Base-by-base conservation (phyloP, 2,888 invertebrate genomes). In the Drosophila birchii region DNA sequence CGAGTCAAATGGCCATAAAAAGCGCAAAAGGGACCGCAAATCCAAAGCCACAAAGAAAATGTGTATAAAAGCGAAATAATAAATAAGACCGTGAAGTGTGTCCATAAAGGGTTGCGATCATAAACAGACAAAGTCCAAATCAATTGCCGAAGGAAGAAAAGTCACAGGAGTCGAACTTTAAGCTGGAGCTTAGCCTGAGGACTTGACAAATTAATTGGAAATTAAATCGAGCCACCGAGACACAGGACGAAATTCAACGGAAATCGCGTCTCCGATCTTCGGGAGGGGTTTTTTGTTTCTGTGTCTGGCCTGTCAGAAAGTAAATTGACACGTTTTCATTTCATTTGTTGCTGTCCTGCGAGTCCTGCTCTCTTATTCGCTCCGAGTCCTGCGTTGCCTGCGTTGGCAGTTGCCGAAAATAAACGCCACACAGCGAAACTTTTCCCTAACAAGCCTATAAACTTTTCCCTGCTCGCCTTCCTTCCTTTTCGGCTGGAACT, bases 1-100 rank as follows among this genome's bases (percentile, higher is more conserved):
- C 86, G 84, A 86, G 88, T 89, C 88, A 88, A 89, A 84, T 84
- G 83, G 88, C 84, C 88, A 84, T 84, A 89, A 84, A 84, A 84
- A 74, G 34, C 73, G 86, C 26, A 74, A 26, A 61, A 79, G 58
- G 75, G 72, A 62, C 66, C 73, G 61, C 76, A 76, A 57, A 54
- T 55, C 26, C 44, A 57, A 61, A 26, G 41, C 60, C 60, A 61
- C 60, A 61, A 61, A 61, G 60, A 32, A 32, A 41, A 18, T 32
- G 49, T 74, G 44, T 78, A 88, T 79, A 78, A 88, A 86, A 80
- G 76, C 73, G 66, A 89, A 89, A 83, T 88, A 89, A 84, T 89
- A 84, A 84, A 89, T 89, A 89, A 88, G 86, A 76, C 70, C 80
- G 86, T 85, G 51, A 51, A 18, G 32, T 32, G 32, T 49, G 49